phyloP scores from a whole-genome alignment of 2,113 vertebrate species.

The Myrmecobius fasciatus region DNA sequence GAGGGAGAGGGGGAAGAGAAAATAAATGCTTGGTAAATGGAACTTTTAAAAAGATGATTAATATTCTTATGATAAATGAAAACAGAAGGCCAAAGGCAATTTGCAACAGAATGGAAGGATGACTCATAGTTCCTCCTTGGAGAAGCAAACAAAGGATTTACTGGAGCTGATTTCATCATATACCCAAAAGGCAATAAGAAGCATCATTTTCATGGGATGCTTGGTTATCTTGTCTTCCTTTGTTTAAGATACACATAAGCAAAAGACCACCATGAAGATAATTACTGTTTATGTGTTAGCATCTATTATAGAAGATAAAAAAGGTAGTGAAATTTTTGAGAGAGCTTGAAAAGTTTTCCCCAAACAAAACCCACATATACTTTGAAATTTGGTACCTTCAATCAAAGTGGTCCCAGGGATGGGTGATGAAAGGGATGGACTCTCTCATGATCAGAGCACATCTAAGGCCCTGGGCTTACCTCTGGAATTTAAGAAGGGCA shows the following conservation, averaged over 20 bases:
- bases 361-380: background rate
- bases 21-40: background rate
- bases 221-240: background rate
- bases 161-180: background rate
- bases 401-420: background rate
- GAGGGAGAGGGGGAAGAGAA: background rate
- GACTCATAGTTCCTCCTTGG: background rate
- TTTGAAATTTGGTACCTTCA: background rate
- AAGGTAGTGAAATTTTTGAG: background rate
- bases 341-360: background rate
- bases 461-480: background rate
- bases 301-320: background rate
- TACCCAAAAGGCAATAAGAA: background rate
- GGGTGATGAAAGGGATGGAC: background rate
- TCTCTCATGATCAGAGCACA: background rate
- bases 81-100: background rate
- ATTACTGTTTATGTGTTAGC: background rate
- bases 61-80: slow-evolving; percentile 1
- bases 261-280: background rate
- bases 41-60: background rate
- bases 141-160: slow-evolving; percentile 5
- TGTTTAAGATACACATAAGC: background rate
- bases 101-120: background rate
- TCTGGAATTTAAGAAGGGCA: background rate
- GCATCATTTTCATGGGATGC: background rate